Evolutionary conservation across 2,797 vertebrate genomes (phyloP).

Genomic region (Buphagus erythrorhynchus): DNA sequence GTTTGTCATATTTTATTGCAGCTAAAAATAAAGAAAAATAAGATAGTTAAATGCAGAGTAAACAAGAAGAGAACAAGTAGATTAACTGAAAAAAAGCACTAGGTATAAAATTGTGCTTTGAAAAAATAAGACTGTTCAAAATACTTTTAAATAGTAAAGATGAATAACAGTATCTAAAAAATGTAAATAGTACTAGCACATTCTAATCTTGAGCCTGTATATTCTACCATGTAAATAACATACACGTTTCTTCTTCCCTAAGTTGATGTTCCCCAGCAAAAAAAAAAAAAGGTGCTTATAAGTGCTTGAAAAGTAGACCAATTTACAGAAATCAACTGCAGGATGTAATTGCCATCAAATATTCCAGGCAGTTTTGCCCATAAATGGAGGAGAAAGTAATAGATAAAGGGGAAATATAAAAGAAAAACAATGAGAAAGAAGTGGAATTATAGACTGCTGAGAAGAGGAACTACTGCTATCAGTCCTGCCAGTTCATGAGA

Average conservation of each 20-base stretch:
- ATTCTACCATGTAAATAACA: neutral
- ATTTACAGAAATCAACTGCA: neutral
- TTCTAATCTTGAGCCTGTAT: neutral
- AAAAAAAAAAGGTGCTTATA: neutral
- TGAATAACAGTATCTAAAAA: neutral
- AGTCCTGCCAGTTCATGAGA: slow-evolving; percentile 23
- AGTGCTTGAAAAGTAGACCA: neutral
- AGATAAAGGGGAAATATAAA: slow-evolving; percentile 5
- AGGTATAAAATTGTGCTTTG: neutral
- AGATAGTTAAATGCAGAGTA: neutral
- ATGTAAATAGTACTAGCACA: neutral
- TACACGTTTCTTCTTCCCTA: neutral
- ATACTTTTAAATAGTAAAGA: neutral
- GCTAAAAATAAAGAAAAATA: neutral
- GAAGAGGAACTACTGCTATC: slow-evolving; percentile 33
- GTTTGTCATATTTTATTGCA: neutral
- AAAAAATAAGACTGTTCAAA: neutral
- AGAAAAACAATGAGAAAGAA: neutral
- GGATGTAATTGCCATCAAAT: neutral
- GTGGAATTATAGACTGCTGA: neutral
- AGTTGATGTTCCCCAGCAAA: neutral
- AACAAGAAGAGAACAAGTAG: neutral
- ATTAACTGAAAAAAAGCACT: neutral
- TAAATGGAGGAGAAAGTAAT: neutral
- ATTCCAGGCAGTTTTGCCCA: neutral